Conservation (phyloP, 1,140 invertebrate species). For the Cyrtorhinus lividipennis region DNA sequence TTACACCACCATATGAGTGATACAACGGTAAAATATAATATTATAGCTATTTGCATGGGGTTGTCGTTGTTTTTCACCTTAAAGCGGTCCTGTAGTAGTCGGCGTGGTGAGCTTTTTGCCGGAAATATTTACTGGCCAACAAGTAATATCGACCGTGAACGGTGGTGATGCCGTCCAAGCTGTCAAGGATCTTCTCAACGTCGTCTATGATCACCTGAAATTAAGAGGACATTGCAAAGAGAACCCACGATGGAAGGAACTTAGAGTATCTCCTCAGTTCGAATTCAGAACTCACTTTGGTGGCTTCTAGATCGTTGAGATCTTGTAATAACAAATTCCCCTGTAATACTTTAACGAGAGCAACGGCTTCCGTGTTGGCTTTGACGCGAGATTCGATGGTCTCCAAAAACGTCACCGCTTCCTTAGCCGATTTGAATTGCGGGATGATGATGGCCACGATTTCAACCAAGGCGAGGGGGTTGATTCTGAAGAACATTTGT, state of each 20-base stretch:
- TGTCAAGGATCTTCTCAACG: slow-evolving; percentile 70
- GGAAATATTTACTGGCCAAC: slow-evolving; percentile 80
- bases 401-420: slow-evolving; percentile 71
- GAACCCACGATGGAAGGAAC: not conserved
- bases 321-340: slow-evolving; percentile 74
- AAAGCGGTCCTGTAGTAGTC: slow-evolving; percentile 91
- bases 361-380: slow-evolving; percentile 66
- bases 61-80: slow-evolving; percentile 33
- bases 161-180: slow-evolving; percentile 77
- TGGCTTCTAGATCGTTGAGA: slow-evolving; percentile 61
- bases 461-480: slow-evolving; percentile 80
- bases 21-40: not conserved
- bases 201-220: slow-evolving; percentile 72
- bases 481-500: slow-evolving; percentile 83
- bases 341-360: slow-evolving; percentile 68
- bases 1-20: not conserved
- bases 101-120: slow-evolving; percentile 71
- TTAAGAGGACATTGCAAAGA: slow-evolving; percentile 3
- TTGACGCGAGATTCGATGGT: slow-evolving; percentile 80
- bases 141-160: slow-evolving; percentile 94
- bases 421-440: slow-evolving; percentile 64
- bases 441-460: slow-evolving; percentile 64
- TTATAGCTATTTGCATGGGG: not conserved
- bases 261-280: too few relatives aligned
- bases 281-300: slow-evolving; percentile 39